Evolutionary conservation across 2,113 vertebrate species (phyloP).

Genomic region (Paramormyrops kingsleyae): DNA sequence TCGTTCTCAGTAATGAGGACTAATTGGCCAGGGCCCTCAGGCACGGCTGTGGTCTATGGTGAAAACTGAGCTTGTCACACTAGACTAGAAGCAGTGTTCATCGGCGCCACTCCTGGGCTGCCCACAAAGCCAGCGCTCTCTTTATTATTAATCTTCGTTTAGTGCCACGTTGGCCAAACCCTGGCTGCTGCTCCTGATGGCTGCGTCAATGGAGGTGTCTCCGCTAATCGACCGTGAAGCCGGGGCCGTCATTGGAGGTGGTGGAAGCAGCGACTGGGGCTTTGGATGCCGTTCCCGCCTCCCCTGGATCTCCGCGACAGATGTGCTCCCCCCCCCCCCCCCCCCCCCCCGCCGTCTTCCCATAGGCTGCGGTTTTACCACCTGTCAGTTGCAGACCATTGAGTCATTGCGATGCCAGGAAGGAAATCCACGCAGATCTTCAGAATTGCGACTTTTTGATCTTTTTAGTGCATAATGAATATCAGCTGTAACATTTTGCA

Average conservation of each 20-base stretch:
- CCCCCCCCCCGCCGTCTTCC: too few relatives aligned
- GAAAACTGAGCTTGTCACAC: constrained; percentile 13
- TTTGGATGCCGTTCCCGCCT: constrained; percentile 29
- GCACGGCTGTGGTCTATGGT: background rate
- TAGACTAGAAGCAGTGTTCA: background rate
- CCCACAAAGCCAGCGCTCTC: background rate
- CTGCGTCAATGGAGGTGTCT: background rate
- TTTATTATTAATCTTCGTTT: constrained; percentile 6
- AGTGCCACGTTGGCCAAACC: background rate
- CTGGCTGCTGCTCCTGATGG: background rate
- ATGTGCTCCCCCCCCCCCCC: constrained; percentile 18
- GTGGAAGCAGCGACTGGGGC: constrained; percentile 49
- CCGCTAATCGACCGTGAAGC: constrained; percentile 28
- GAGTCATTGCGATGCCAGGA: background rate
- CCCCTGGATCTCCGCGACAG: constrained; percentile 35
- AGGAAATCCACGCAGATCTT: background rate
- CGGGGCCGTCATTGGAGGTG: constrained; percentile 30
- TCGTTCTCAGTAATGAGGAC: constrained; percentile 23
- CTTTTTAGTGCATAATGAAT: background rate
- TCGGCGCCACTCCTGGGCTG: background rate
- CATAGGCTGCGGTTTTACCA: constrained; percentile 8
- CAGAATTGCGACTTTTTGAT: background rate
- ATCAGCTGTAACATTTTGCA: background rate
- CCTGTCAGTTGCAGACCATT: background rate
- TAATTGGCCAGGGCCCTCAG: constrained; percentile 20